Conservation (phyloP, 2,113 vertebrate species). For the Elachura formosa region DNA sequence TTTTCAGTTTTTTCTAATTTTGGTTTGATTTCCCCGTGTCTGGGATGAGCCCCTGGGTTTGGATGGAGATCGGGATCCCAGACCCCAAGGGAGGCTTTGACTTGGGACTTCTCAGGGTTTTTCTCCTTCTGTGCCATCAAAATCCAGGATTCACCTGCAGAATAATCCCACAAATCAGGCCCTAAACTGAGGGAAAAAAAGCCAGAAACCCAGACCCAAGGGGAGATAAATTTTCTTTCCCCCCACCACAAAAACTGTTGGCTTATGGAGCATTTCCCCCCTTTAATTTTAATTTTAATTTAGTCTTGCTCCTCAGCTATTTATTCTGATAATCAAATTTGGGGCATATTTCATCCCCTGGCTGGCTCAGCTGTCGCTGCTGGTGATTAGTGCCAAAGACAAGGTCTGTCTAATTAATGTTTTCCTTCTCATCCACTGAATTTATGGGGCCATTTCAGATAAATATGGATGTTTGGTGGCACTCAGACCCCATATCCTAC, state of each 20-base stretch:
- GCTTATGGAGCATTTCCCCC: no score
- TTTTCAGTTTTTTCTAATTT: not conserved
- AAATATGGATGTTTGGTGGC: not conserved
- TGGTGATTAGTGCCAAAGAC: conserved; percentile 32
- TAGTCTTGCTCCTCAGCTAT: no score
- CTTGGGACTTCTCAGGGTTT: not conserved
- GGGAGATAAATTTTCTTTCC: not conserved
- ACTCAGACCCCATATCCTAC: not conserved
- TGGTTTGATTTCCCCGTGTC: not conserved
- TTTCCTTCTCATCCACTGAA: conserved; percentile 8
- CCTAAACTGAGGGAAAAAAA: not conserved
- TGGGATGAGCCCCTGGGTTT: no score
- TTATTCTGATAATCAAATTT: no score
- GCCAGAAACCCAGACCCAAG: not conserved
- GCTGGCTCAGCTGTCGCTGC: no score
- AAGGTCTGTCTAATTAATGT: not conserved
- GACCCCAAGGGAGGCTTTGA: no score
- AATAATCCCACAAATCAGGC: not conserved
- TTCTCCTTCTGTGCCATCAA: not conserved
- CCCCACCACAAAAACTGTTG: no score
- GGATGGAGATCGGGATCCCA: accelerated
- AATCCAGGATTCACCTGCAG: not conserved
- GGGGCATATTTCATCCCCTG: not conserved
- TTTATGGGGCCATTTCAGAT: conserved; percentile 1
- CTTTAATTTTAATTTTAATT: not conserved